phyloP scores from a whole-genome alignment of 2,113 vertebrate genomes.

The Rostratula benghalensis region DNA sequence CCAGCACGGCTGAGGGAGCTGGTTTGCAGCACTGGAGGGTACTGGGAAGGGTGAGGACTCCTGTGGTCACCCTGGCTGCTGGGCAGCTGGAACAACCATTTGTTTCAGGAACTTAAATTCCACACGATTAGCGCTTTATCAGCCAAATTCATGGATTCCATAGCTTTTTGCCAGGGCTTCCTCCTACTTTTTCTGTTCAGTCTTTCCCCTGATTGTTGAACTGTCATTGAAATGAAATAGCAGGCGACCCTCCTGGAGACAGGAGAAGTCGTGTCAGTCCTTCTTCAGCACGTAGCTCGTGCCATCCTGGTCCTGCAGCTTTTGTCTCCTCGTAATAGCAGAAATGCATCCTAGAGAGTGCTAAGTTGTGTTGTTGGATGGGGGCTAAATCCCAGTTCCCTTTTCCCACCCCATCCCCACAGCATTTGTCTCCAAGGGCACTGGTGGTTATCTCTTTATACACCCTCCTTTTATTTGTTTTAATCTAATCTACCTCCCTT shows the following conservation, averaged over 20 bases:
- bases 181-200: not conserved
- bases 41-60: not conserved
- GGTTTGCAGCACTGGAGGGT: not conserved
- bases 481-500: conserved; percentile 54
- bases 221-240: not conserved
- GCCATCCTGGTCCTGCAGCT: not conserved
- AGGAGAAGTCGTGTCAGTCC: not conserved
- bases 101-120: not conserved
- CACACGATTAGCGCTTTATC: not conserved
- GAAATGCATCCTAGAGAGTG: not conserved
- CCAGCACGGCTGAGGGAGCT: accelerated
- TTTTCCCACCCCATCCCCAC: not conserved
- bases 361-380: not conserved
- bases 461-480: not conserved
- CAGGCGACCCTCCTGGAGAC: not conserved
- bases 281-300: not conserved
- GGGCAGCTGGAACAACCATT: not conserved
- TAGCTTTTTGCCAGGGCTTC: not conserved
- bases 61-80: not conserved
- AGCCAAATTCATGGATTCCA: not conserved
- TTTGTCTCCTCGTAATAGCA: not conserved
- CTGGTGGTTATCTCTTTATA: not conserved
- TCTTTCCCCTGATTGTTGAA: not conserved
- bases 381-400: not conserved
- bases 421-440: not conserved